Evolutionary conservation across 2,113 vertebrate species (phyloP).

Genomic region (Chamaetylas fuelleborni): DNA sequence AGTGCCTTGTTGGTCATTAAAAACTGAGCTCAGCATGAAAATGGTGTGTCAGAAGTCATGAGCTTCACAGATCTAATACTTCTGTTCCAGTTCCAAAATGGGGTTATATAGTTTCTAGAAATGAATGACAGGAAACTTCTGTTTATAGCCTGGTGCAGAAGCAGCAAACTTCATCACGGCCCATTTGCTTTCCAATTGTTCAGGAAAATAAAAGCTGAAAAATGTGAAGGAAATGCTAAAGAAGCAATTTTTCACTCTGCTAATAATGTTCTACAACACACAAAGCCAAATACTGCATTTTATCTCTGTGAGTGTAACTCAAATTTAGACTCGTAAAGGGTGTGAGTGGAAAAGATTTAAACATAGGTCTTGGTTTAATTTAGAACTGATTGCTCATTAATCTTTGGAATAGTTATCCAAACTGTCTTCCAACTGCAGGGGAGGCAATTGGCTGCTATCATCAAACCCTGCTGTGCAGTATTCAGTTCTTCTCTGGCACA

Average conservation of each 20-base stretch:
- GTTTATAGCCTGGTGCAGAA: conserved; percentile 49
- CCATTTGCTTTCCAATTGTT: conserved; percentile 72
- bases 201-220: conserved; percentile 68
- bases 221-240: conserved; percentile 66
- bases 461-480: conserved; percentile 70
- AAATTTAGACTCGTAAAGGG: conserved; percentile 44
- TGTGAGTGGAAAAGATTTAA: conserved; percentile 54
- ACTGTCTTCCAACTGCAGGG: conserved; percentile 76
- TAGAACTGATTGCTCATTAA: conserved; percentile 79
- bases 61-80: conserved; percentile 40
- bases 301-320: conserved; percentile 62
- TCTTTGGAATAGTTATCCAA: conserved; percentile 77
- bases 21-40: conserved; percentile 31
- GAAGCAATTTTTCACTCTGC: conserved; percentile 64
- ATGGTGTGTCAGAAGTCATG: neutral
- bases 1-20: neutral
- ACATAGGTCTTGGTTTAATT: conserved; percentile 73
- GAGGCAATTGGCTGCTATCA: conserved; percentile 71
- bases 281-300: conserved; percentile 63
- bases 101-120: conserved; percentile 43
- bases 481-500: conserved; percentile 70
- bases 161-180: conserved; percentile 42
- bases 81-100: conserved; percentile 45
- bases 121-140: conserved; percentile 55
- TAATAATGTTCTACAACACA: conserved; percentile 63